phyloP scores from a whole-genome alignment of 1,140 invertebrate genomes.

The Nixonia krombeini region DNA sequence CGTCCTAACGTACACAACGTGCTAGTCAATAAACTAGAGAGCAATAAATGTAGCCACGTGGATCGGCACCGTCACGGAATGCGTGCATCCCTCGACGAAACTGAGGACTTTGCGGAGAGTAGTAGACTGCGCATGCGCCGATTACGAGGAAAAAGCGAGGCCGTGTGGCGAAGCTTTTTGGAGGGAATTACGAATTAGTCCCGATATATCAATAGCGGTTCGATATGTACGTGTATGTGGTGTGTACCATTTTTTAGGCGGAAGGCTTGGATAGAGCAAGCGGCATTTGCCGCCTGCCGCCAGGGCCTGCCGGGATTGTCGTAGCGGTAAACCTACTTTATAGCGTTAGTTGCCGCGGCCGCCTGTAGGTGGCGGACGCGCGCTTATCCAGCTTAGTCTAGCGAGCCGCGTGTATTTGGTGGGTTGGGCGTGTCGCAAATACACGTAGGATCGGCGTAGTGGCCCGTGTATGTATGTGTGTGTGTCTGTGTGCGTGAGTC shows the following conservation, averaged over 20 bases:
- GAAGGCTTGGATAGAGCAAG: too few species aligned
- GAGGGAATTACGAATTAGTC: conserved; percentile 45
- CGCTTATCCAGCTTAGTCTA: too few species aligned
- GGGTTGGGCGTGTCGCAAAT: conserved; percentile 10
- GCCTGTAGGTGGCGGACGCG: too few species aligned
- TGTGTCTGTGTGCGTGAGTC: too few species aligned
- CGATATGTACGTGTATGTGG: conserved; percentile 39
- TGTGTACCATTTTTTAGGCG: conserved; percentile 17
- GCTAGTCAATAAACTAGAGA: conserved; percentile 4
- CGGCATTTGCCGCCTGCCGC: conserved; percentile 29
- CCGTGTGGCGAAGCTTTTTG: conserved; percentile 48
- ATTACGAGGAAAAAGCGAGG: conserved; percentile 36
- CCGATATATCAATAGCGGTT: conserved; percentile 45
- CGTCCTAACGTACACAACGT: conserved; percentile 6
- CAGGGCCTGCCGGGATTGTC: conserved; percentile 14
- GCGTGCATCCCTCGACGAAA: conserved; percentile 50
- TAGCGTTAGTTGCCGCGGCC: conserved; percentile 7
- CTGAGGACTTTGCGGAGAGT: conserved; percentile 55
- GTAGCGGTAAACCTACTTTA: conserved; percentile 23
- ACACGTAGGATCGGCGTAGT: conserved; percentile 46
- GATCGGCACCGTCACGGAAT: conserved; percentile 16
- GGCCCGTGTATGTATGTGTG: conserved; percentile 35
- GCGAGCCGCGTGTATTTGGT: conserved; percentile 49
- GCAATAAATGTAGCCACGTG: conserved; percentile 27
- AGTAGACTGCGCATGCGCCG: conserved; percentile 58